Conservation (phyloP, 2,888 invertebrate species). For the Leucophenga montana region DNA sequence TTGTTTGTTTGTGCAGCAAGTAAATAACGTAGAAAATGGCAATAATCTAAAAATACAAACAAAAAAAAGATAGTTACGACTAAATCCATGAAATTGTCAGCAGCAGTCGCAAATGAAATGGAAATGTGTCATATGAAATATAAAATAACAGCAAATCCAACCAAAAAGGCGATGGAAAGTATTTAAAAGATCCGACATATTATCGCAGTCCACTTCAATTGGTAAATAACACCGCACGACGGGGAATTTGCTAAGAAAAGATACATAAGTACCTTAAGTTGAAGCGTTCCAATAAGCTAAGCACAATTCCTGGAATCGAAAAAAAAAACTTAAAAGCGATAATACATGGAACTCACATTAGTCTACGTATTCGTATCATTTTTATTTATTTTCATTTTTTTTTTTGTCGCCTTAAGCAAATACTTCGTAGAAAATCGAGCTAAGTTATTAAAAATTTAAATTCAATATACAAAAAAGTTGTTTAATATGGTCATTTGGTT, state of each 20-base stretch:
- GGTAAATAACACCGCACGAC: not conserved
- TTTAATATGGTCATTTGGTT: too few relatives aligned
- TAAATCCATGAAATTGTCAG: too few relatives aligned
- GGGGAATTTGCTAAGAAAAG: not conserved
- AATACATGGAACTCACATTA: constrained; percentile 8
- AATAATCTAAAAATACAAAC: not conserved
- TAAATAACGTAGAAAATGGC: constrained; percentile 35
- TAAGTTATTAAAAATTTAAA: too few relatives aligned
- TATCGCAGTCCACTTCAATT: not conserved
- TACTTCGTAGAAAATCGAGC: not conserved
- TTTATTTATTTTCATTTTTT: not conserved
- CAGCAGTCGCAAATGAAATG: constrained; percentile 7
- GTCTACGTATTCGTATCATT: not conserved
- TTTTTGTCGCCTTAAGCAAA: not conserved
- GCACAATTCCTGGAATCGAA: not conserved
- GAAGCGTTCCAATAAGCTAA: not conserved
- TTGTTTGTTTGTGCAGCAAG: constrained; percentile 36
- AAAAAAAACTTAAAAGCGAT: not conserved
- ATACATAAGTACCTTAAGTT: not conserved
- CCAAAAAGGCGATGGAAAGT: not conserved
- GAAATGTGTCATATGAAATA: constrained; percentile 35
- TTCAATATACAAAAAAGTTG: too few relatives aligned
- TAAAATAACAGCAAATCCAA: constrained; percentile 18
- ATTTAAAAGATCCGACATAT: not conserved
- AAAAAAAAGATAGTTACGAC: constrained; percentile 32